Base-by-base conservation (phyloP, 2,113 vertebrate species). In the Mastomys coucha region DNA sequence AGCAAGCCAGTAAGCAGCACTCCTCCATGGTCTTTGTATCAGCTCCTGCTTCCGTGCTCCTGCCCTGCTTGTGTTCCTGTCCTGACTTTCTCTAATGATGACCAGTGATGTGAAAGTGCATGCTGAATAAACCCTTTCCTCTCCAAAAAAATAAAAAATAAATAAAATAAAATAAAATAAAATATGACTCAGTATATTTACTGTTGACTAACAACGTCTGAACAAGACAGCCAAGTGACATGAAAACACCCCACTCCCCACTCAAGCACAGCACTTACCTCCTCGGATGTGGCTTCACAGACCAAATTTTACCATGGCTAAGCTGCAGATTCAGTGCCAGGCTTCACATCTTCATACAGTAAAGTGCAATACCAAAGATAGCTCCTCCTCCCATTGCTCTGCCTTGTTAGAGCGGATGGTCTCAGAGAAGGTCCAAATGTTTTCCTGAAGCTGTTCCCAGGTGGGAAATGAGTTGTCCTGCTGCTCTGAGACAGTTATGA, bases 211-310 rank as follows among this genome's bases (percentile, higher is more conserved):
- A 42, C 31, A 12, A 53, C 49, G 63, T 36, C 10, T 67, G 10
- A 67, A 49, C 0, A 3, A 76, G 12, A 28, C 14, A 20, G 63
- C 9, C 12, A 26, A 9, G 0, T 60, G 13, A 36, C 6, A 4
- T 9, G 1, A 89, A 19, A 20, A 58, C 39, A 26, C 33, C 7
- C 49, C 28, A 28, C 13, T 31, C 9, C 26, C 26, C 8, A 31
- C 10, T 28, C 26, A 33, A 11, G 17, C 2, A 45, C 1, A 0
- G 4, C 1, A 19, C 42, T n/a, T 14, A 1, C 13, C 1, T 36
- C 42, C 87, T 60, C 31, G 7, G 20, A 72, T 31, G 7, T 36
- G 13, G 4, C 7, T 72, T 69, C 26, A 28, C 39, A 19, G 1
- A 36, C 10, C 53, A 39, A 20, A 10, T 24, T 86, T 58, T 24